These are phyloP conservation scores for Agrochola lota DNA, from an alignment of 2,888 invertebrate species.

Conservation along the genomic window DNA sequence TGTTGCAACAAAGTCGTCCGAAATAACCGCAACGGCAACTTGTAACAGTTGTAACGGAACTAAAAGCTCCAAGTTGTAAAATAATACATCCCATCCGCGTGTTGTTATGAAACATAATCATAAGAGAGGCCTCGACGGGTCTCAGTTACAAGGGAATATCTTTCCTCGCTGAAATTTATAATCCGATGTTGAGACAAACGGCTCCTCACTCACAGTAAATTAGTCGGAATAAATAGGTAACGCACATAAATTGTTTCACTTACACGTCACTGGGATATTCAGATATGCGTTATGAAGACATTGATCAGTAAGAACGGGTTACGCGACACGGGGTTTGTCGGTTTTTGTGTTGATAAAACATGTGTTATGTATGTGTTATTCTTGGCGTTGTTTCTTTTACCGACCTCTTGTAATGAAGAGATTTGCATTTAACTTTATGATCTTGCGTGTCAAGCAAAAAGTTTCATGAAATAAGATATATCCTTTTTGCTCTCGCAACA, in stretches of 20 bases:
- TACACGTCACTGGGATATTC: constrained; percentile 70
- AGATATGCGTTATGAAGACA: constrained; percentile 78
- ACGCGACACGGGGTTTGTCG: constrained; percentile 57
- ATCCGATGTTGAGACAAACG: constrained; percentile 75
- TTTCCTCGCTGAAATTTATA: constrained; percentile 69
- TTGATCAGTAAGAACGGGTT: constrained; percentile 77
- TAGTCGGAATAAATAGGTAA: constrained; percentile 77
- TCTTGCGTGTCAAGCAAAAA: background rate
- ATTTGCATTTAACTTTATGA: constrained; percentile 48
- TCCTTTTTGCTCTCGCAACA: background rate
- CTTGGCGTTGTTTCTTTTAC: constrained; percentile 50
- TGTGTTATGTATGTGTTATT: constrained; percentile 31
- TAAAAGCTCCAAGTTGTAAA: constrained; percentile 63
- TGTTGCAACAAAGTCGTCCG: constrained; percentile 55
- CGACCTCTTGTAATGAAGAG: constrained; percentile 47
- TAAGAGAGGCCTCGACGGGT: constrained; percentile 65
- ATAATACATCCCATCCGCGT: constrained; percentile 61
- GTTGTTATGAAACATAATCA: constrained; percentile 79
- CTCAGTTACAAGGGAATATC: constrained; percentile 77
- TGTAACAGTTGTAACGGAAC: constrained; percentile 66
- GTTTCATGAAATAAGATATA: background rate
- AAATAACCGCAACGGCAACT: constrained; percentile 59
- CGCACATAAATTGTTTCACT: constrained; percentile 70
- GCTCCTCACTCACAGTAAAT: constrained; percentile 77
- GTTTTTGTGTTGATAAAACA: constrained; percentile 56